These are phyloP conservation scores for Tribolium madens DNA, from an alignment of 1,140 invertebrate genomes.

Conservation along the genomic window DNA sequence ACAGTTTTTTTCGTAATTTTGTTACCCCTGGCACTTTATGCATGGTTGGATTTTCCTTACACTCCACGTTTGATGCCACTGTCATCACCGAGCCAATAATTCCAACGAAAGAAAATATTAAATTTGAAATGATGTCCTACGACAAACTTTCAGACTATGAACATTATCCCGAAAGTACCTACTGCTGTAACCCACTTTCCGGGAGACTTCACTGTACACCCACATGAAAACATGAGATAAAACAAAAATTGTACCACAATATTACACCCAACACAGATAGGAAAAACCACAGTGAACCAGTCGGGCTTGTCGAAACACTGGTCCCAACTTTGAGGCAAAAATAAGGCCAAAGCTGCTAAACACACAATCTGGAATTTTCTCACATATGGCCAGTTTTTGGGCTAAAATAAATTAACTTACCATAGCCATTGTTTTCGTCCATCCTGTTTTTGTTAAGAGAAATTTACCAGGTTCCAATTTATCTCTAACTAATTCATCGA, in stretches of 20 bases:
- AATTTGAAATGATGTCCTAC: slow-evolving; percentile 27
- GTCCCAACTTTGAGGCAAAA: slow-evolving; percentile 17
- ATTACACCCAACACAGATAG: background rate
- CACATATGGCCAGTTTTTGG: background rate
- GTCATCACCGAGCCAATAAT: slow-evolving; percentile 28
- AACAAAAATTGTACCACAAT: background rate
- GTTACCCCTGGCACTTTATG: slow-evolving; percentile 12
- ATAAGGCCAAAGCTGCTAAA: slow-evolving; percentile 15
- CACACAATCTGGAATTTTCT: background rate
- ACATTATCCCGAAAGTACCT: background rate
- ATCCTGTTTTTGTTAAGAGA: slow-evolving; percentile 31
- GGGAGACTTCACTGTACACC: slow-evolving; percentile 3
- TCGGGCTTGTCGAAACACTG: slow-evolving; percentile 4
- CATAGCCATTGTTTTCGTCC: slow-evolving; percentile 14
- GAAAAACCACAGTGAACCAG: slow-evolving; percentile 14
- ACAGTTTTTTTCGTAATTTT: background rate
- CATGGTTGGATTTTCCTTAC: background rate
- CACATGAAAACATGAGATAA: slow-evolving; percentile 19
- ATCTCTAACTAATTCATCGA: slow-evolving; percentile 32
- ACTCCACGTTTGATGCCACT: background rate
- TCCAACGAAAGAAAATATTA: slow-evolving; percentile 6
- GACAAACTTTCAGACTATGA: background rate
- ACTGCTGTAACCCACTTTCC: slow-evolving; percentile 34
- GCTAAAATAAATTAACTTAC: background rate
- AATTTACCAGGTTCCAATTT: slow-evolving; percentile 24